Conservation (phyloP, 2,113 vertebrate genomes). For the Octodon degus region DNA sequence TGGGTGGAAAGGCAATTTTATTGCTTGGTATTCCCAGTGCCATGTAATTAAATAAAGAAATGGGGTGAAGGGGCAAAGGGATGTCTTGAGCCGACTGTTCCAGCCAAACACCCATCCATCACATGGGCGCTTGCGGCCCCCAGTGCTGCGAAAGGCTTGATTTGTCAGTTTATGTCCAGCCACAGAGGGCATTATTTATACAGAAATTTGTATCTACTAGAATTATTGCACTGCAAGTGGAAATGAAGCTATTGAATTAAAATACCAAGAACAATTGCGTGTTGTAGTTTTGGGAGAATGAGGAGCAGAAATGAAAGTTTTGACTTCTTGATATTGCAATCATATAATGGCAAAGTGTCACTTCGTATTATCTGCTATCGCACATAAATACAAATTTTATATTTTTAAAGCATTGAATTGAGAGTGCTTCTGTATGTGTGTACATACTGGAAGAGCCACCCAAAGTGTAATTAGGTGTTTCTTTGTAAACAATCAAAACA, state of each 20-base stretch:
- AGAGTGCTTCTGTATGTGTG: background rate
- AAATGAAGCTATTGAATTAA: conserved; percentile 45
- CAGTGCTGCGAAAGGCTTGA: background rate
- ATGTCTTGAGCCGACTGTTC: background rate
- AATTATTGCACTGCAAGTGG: conserved; percentile 33
- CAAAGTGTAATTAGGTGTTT: background rate
- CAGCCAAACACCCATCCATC: conserved; percentile 77
- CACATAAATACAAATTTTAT: background rate
- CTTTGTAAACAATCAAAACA: background rate
- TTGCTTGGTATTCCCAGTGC: conserved; percentile 69
- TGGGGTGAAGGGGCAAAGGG: conserved; percentile 10
- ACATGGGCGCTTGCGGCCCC: conserved; percentile 17
- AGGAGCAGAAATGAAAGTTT: background rate
- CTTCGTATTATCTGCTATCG: background rate
- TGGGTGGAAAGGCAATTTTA: conserved; percentile 87
- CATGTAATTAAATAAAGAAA: conserved; percentile 83
- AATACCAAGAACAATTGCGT: background rate
- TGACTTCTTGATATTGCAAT: background rate
- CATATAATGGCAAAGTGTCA: conserved; percentile 11
- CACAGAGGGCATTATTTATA: background rate
- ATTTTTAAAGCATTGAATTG: conserved; percentile 27
- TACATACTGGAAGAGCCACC: background rate
- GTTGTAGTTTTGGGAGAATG: background rate
- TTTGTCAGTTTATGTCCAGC: background rate
- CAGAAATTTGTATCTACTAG: background rate